phyloP scores from a whole-genome alignment of 2,113 vertebrate genomes.

The Mixornis gularis region DNA sequence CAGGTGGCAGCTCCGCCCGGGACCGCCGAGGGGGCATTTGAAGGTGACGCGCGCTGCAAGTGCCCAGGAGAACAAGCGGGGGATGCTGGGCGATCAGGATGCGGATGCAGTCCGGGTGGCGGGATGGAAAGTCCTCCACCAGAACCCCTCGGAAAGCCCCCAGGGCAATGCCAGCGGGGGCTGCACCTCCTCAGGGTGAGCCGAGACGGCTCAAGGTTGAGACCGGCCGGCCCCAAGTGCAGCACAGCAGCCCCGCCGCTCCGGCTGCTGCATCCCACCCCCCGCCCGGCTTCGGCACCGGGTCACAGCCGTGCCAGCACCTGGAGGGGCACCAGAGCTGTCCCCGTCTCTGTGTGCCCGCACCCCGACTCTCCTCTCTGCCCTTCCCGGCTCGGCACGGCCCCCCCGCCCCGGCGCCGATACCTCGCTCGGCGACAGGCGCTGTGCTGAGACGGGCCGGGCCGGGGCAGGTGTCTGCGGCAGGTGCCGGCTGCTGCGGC shows the following conservation, averaged over 20 bases:
- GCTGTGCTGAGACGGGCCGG: neutral
- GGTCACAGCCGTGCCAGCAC: neutral
- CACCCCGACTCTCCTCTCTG: neutral
- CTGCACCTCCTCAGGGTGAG: neutral
- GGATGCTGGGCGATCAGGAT: neutral
- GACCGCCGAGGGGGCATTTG: slow-evolving; percentile 21
- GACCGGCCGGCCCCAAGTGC: neutral
- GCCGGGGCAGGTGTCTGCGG: neutral
- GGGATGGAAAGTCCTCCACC: neutral
- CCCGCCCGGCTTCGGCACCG: neutral
- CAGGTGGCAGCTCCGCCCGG: neutral
- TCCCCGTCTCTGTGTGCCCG: neutral
- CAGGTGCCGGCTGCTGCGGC: neutral
- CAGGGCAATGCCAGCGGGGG: neutral
- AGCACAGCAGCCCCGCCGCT: neutral
- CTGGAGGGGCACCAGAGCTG: neutral
- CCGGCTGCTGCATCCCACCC: neutral
- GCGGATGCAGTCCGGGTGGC: neutral
- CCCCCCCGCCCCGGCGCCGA: neutral
- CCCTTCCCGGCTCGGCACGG: neutral
- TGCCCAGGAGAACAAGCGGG: neutral
- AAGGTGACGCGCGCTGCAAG: slow-evolving; percentile 31
- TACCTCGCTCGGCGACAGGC: neutral
- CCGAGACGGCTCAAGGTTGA: neutral
- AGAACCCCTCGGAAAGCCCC: neutral